phyloP scores from a whole-genome alignment of 2,113 vertebrate genomes.

The Mirza zaza region DNA sequence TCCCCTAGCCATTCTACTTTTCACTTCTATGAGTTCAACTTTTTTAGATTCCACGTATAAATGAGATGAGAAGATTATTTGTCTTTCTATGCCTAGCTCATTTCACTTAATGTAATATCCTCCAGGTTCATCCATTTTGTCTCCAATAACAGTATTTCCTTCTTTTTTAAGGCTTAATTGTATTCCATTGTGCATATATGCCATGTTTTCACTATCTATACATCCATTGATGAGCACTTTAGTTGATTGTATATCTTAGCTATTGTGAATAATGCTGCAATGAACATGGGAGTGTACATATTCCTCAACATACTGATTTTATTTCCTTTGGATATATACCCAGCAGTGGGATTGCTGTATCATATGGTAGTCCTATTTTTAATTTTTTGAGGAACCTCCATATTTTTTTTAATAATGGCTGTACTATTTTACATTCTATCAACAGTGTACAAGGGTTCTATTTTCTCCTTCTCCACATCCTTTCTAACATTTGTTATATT shows the following conservation, averaged over 20 bases:
- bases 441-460: background rate
- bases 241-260: background rate
- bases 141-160: background rate
- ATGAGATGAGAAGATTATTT: background rate
- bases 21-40: background rate
- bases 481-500: background rate
- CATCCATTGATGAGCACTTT: too few relatives aligned
- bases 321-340: background rate
- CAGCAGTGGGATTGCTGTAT: background rate
- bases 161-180: background rate
- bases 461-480: background rate
- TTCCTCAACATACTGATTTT: background rate
- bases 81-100: background rate
- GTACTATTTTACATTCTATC: background rate
- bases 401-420: background rate
- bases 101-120: background rate
- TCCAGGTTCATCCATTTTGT: background rate
- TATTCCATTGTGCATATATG: background rate
- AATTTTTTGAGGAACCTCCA: background rate
- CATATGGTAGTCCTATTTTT: background rate
- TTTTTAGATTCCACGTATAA: background rate
- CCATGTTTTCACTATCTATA: background rate
- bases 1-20: background rate
- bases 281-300: background rate
- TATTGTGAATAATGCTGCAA: background rate